phyloP scores from a whole-genome alignment of 2,113 vertebrate genomes.

The Uropsilus gracilis region DNA sequence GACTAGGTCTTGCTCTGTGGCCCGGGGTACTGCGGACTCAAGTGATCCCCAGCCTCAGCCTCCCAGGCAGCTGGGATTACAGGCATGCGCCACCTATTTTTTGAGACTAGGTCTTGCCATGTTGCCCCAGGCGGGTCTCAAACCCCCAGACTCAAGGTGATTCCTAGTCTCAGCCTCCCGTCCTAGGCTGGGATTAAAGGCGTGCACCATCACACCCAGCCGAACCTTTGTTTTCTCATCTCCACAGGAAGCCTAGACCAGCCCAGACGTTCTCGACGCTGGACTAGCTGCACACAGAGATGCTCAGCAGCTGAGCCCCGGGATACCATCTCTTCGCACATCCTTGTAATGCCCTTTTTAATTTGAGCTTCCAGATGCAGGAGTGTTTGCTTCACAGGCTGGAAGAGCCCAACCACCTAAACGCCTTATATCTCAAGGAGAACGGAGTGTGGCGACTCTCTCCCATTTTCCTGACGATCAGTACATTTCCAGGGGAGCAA shows the following conservation, averaged over 20 bases:
- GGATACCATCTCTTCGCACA: neutral
- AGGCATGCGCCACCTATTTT: too few species aligned
- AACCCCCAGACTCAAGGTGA: too few species aligned
- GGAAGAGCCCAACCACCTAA: conserved; percentile 33
- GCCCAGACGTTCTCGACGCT: neutral
- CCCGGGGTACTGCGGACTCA: too few species aligned
- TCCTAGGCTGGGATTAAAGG: too few species aligned
- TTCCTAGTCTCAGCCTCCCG: too few species aligned
- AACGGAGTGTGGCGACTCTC: neutral
- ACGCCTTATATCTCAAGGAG: conserved; percentile 40
- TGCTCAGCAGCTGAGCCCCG: neutral
- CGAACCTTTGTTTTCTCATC: neutral
- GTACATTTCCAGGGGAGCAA: conserved; percentile 61
- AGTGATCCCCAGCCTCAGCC: too few species aligned
- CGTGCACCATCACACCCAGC: too few species aligned
- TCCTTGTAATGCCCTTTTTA: neutral
- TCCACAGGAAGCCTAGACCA: conserved; percentile 6
- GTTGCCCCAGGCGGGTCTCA: too few species aligned
- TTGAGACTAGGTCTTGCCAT: too few species aligned
- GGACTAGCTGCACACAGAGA: neutral
- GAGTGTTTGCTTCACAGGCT: conserved; percentile 26
- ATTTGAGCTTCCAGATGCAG: neutral
- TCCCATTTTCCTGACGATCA: conserved; percentile 42
- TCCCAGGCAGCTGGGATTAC: too few species aligned
- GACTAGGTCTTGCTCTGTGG: too few species aligned